Base-by-base conservation (phyloP, 2,797 vertebrate species). In the Morelia viridis region DNA sequence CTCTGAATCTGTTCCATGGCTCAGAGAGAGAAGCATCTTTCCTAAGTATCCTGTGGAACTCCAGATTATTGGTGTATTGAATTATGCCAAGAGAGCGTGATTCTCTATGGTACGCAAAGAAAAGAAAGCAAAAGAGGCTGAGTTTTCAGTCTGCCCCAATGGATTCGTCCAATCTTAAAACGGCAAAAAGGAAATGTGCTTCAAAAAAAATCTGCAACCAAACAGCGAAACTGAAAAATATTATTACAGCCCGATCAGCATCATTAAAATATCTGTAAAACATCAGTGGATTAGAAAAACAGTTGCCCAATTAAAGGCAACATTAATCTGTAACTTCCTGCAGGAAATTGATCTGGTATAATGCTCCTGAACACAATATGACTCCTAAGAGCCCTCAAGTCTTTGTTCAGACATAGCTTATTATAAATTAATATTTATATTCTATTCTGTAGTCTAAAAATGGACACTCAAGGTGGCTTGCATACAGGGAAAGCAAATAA, bases 261-360 rank as follows among this genome's bases (percentile, higher is more conserved):
- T 41, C 35, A 41, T 76, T 76, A 96, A 95, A 93, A 95, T 95
- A 96, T 96, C 96, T 94, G 93, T 94, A 62, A 96, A 94, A 93
- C 91, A 92, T 94, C 90, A 61, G 92, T 92, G n/a, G 87, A 15
- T 41, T 62, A 35, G 28, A 57, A 92, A 91, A 94, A 92, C 95
- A 95, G 94, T 95, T 96, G 94, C 95, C 94, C 91, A 94, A 91
- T 92, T 96, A 89, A 92, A 93, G 93, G 88, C 94, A 88, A 92
- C 85, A 64, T 92, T 9, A 90, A 58, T 91, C 96, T 91, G 94
- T 89, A 95, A 93, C 95, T 96, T 94, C 46, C 93, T 93, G 92
- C 89, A 94, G 94, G 95, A 93, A 95, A 89, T 71, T 90, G 93
- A 93, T 90, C 62, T 86, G 89, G 93, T 88, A 91, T 92, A 93